These are phyloP conservation scores for Alosa alosa DNA, from an alignment of 2,113 vertebrate genomes.

Conservation along the genomic window DNA sequence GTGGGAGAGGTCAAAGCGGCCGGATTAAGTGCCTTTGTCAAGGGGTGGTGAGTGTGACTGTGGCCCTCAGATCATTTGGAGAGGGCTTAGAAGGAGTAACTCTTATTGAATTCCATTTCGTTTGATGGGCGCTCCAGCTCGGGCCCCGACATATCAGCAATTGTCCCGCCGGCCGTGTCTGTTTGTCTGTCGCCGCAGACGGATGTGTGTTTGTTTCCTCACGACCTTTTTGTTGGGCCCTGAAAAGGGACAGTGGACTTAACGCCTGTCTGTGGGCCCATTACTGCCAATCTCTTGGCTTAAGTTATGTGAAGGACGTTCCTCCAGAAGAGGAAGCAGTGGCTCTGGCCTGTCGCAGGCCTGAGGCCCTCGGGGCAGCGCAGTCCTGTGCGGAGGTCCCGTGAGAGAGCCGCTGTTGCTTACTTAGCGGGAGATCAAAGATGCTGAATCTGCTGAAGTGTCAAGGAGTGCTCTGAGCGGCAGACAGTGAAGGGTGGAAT, in stretches of 20 bases:
- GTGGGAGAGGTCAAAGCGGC: slow-evolving; percentile 88
- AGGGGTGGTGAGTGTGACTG: slow-evolving; percentile 63
- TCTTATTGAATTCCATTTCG: slow-evolving; percentile 62
- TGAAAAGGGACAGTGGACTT: slow-evolving; percentile 53
- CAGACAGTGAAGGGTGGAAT: neutral
- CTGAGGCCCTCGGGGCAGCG: neutral
- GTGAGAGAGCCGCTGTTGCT: slow-evolving; percentile 28
- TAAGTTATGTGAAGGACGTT: neutral
- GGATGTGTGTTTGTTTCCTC: slow-evolving; percentile 66
- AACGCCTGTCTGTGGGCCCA: slow-evolving; percentile 50
- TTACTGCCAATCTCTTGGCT: slow-evolving; percentile 37
- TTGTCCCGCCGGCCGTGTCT: slow-evolving; percentile 67
- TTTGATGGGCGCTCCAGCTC: slow-evolving; percentile 70
- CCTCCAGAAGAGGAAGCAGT: neutral
- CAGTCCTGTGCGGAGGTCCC: neutral
- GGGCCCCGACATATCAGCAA: slow-evolving; percentile 32
- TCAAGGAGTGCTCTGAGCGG: neutral
- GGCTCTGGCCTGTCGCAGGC: neutral
- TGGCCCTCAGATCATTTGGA: slow-evolving; percentile 67
- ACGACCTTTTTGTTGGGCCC: slow-evolving; percentile 49
- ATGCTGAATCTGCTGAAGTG: slow-evolving; percentile 6
- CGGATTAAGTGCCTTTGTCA: slow-evolving; percentile 87
- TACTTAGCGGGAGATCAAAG: neutral
- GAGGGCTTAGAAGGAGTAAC: slow-evolving; percentile 67
- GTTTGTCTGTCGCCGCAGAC: slow-evolving; percentile 64